Conservation (phyloP, 1,140 invertebrate species). For the Oscheius sp. region DNA sequence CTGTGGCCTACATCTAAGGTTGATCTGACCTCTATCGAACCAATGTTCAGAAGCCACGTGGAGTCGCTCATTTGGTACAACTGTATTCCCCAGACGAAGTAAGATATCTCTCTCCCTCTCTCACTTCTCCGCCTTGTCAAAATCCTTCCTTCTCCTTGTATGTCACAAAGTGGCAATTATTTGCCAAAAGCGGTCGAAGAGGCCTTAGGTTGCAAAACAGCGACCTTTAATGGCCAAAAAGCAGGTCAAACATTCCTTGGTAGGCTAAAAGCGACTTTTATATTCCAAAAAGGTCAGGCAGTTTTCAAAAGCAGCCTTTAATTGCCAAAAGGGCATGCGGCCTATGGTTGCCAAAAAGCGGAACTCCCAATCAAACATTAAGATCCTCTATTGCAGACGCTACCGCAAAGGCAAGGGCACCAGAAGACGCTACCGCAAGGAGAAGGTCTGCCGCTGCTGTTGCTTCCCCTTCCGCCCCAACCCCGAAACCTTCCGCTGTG, state of each 20-base stretch:
- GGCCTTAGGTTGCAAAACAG: too few relatives aligned
- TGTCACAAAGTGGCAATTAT: too few relatives aligned
- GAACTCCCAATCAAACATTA: not conserved
- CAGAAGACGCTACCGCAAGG: conserved; percentile 13
- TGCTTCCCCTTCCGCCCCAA: conserved; percentile 57
- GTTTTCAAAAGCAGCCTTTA: too few relatives aligned
- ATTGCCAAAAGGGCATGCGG: too few relatives aligned
- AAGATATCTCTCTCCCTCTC: conserved; percentile 7
- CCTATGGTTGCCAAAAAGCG: not conserved
- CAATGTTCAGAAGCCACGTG: conserved; percentile 52
- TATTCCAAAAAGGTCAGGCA: too few relatives aligned
- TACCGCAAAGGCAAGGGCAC: conserved; percentile 40
- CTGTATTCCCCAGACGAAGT: conserved; percentile 50
- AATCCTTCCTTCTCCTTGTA: too few relatives aligned
- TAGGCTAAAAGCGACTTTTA: too few relatives aligned
- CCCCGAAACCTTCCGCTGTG: conserved; percentile 54
- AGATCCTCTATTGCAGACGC: conserved; percentile 41
- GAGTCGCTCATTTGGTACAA: conserved; percentile 53
- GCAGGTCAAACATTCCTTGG: too few relatives aligned
- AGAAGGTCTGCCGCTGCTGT: conserved; percentile 59
- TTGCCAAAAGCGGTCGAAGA: too few relatives aligned
- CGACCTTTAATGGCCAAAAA: too few relatives aligned
- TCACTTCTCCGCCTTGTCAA: too few relatives aligned
- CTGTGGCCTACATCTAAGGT: conserved; percentile 56
- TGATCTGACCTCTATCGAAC: conserved; percentile 49